Evolutionary conservation across 1,140 invertebrate species (phyloP), one percentile per base, ranked within the genome.

Genomic region (Aplysia californica): DNA sequence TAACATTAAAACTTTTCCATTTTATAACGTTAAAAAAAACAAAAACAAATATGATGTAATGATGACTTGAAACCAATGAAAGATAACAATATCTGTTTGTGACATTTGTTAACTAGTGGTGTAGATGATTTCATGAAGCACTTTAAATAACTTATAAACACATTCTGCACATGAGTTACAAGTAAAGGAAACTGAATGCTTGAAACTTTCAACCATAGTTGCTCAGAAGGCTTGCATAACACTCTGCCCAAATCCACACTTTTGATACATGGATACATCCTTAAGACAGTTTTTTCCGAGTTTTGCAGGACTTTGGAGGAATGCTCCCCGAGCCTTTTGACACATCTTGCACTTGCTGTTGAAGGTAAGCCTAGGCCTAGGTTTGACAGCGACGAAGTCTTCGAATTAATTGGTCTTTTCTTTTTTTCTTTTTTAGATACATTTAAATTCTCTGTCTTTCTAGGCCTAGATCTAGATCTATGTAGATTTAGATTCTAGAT

Each of bases 231-330:
- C n/a, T n/a, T n/a, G n/a, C n/a, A n/a, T n/a, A n/a, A n/a, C n/a
- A n/a, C n/a, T n/a, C n/a, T n/a, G n/a, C n/a, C n/a, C n/a, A n/a
- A n/a, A n/a, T n/a, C n/a, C n/a, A n/a, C n/a, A n/a, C n/a, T n/a
- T n/a, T n/a, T n/a, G n/a, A n/a, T n/a, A n/a, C n/a, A n/a, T n/a
- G n/a, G n/a, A n/a, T n/a, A n/a, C n/a, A n/a, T n/a, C n/a, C n/a
- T n/a, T n/a, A 69, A 75, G 21, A 73, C 66, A 31, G 84, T 84
- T 56, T 86, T 87, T 76, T 78, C 81, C n/a, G 84, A 86, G 29
- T 85, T 87, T 75, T 87, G 85, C 70, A 59, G 59, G 38, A 78
- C 69, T 71, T 78, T 87, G 44, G 86, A 87, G 65, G 77, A 82
- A 36, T 71, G 64, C 29, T 29, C 77, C 26, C 86, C 86, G 15